phyloP scores from a whole-genome alignment of 2,113 vertebrate genomes.

The Mugil cephalus region DNA sequence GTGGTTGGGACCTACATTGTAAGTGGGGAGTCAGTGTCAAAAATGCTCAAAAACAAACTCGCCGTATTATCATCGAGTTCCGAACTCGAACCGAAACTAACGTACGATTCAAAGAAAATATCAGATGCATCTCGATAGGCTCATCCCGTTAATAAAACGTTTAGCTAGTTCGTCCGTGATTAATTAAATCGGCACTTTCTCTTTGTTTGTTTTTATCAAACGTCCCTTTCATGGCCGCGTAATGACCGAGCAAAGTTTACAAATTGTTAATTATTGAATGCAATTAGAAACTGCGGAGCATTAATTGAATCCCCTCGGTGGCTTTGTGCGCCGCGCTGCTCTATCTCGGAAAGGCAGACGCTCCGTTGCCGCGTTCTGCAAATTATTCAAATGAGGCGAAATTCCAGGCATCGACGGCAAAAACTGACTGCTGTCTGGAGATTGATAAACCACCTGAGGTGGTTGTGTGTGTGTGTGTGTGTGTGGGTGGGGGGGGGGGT shows the following conservation, averaged over 20 bases:
- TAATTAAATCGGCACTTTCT: no score
- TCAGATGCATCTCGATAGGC: background rate
- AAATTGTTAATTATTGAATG: constrained; percentile 1
- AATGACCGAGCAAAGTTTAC: constrained; percentile 7
- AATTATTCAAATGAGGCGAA: background rate
- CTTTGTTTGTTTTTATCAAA: background rate
- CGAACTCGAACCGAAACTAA: no score
- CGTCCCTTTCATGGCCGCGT: no score
- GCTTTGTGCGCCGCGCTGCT: constrained; percentile 14
- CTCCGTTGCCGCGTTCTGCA: constrained; percentile 12
- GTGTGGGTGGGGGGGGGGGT: no score
- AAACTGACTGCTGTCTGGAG: constrained; percentile 7
- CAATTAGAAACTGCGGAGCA: background rate
- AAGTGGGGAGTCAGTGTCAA: no score
- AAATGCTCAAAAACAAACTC: no score
- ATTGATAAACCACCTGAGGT: background rate
- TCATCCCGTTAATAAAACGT: background rate
- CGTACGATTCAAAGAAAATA: background rate
- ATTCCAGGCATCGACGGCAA: background rate
- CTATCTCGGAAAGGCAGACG: background rate
- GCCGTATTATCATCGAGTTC: no score
- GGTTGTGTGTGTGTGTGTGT: no score
- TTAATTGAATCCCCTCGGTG: constrained; percentile 6
- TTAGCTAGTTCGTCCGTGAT: no score
- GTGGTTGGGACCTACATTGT: no score